Percentiles rank a stretch among this genome's conserved stretches.
Conservation (phyloP, 2,888 invertebrate genomes). For the Diabrotica balteata region DNA sequence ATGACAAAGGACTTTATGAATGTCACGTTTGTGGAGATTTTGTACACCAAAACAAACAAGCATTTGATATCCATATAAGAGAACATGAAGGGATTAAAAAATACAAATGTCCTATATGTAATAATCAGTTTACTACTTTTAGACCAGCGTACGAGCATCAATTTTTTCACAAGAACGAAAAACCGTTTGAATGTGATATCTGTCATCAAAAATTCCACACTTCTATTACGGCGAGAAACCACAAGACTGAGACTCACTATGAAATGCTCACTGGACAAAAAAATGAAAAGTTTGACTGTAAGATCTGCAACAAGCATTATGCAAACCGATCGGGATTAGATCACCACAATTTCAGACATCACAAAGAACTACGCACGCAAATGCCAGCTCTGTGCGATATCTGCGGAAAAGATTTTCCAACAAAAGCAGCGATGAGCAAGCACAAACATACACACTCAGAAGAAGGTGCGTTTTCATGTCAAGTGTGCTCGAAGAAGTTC, state of each 20-base stretch:
- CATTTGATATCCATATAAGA: conserved; percentile 39
- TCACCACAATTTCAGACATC: conserved; percentile 49
- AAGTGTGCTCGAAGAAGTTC: conserved; percentile 38
- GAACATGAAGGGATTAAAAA: conserved; percentile 42
- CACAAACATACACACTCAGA: conserved; percentile 48
- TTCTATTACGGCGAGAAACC: conserved; percentile 63
- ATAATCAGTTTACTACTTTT: conserved; percentile 43
- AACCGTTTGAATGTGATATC: conserved; percentile 43
- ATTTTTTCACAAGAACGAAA: conserved; percentile 63
- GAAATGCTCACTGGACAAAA: conserved; percentile 56
- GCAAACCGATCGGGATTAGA: conserved; percentile 51
- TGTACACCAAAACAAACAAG: conserved; percentile 45
- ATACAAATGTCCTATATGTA: conserved; percentile 47
- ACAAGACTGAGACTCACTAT: conserved; percentile 62
- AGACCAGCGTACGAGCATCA: conserved; percentile 47
- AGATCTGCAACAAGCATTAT: conserved; percentile 56
- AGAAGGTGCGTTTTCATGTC: conserved; percentile 43
- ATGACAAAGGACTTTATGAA: not conserved
- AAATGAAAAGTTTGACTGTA: conserved; percentile 55
- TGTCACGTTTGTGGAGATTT: conserved; percentile 3
- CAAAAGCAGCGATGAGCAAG: conserved; percentile 37
- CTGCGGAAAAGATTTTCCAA: conserved; percentile 63
- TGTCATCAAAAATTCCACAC: conserved; percentile 63
- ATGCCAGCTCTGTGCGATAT: conserved; percentile 61
- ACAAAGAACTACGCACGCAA: conserved; percentile 32